Evolutionary conservation across 2,888 invertebrate genomes (phyloP).

Genomic region (Leucoma salicis): DNA sequence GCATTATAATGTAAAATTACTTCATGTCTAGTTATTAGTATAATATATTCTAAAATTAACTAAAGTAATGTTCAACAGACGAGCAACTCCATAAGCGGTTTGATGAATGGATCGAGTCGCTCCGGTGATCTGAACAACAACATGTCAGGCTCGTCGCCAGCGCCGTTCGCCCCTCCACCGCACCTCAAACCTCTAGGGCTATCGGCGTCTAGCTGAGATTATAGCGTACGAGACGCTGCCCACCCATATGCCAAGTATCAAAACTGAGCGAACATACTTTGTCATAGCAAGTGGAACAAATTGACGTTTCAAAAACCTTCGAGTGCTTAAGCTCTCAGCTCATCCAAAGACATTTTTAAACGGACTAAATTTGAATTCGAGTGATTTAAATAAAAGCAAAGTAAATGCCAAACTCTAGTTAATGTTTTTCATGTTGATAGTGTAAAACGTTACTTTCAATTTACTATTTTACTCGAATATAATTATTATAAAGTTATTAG

Average conservation of each 20-base stretch:
- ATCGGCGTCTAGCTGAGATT: slow-evolving; percentile 85
- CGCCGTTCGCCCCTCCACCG: slow-evolving; percentile 71
- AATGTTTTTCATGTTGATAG: slow-evolving; percentile 38
- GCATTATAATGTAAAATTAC: no score
- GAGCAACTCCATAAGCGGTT: slow-evolving; percentile 66
- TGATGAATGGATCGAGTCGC: slow-evolving; percentile 80
- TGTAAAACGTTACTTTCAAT: slow-evolving; percentile 25
- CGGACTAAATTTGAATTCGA: slow-evolving; percentile 24
- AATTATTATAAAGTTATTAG: slow-evolving; percentile 29
- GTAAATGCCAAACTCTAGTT: slow-evolving; percentile 66
- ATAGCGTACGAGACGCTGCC: slow-evolving; percentile 70
- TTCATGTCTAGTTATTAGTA: slow-evolving; percentile 4
- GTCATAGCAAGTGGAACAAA: slow-evolving; percentile 2
- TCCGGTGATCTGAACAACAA: slow-evolving; percentile 87
- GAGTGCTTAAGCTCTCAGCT: slow-evolving; percentile 28
- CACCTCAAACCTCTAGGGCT: slow-evolving; percentile 83
- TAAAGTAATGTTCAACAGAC: slow-evolving; percentile 52
- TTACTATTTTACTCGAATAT: slow-evolving; percentile 21
- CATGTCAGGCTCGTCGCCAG: slow-evolving; percentile 82
- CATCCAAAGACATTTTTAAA: slow-evolving; percentile 14
- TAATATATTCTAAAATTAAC: slow-evolving; percentile 18
- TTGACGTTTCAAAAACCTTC: slow-evolving; percentile 21
- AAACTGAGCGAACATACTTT: slow-evolving; percentile 47
- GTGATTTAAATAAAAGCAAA: slow-evolving; percentile 49
- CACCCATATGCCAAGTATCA: slow-evolving; percentile 76